Conservation (phyloP, 2,113 vertebrate species). For the Gadus chalcogrammus region DNA sequence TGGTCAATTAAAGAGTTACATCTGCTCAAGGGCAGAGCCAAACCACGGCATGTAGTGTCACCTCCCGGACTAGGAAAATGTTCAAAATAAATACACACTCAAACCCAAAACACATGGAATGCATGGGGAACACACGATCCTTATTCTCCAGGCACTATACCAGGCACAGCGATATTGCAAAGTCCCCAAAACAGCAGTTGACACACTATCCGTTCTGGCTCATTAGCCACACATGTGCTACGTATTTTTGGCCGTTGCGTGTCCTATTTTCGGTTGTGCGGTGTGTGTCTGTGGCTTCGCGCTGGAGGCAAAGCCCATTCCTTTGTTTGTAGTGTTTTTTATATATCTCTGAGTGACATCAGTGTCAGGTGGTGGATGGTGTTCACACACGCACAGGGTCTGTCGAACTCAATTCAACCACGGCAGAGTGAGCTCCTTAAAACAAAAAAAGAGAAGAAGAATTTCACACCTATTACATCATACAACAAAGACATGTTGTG, state of each 20-base stretch:
- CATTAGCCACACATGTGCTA: constrained; percentile 38
- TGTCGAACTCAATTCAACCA: constrained; percentile 57
- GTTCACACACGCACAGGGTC: constrained; percentile 29
- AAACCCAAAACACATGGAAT: too few species aligned
- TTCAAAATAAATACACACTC: too few species aligned
- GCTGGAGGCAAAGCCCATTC: constrained; percentile 26
- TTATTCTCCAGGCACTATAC: too few species aligned
- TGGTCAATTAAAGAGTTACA: too few species aligned
- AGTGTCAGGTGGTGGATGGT: constrained; percentile 30
- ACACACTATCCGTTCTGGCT: constrained; percentile 8
- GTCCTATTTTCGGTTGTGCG: too few species aligned
- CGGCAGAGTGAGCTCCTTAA: constrained; percentile 48
- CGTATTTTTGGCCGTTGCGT: too few species aligned
- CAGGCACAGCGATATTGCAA: too few species aligned
- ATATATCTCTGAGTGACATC: neutral
- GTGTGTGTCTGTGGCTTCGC: neutral
- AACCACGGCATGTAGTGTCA: too few species aligned
- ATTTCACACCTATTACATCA: constrained; percentile 75
- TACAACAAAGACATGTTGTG: constrained; percentile 55
- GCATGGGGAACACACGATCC: too few species aligned
- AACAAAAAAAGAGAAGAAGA: constrained; percentile 34
- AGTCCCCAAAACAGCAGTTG: neutral
- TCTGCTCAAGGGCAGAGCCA: too few species aligned
- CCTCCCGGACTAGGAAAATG: too few species aligned
- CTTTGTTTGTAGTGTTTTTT: constrained; percentile 43